These are phyloP conservation scores for Hybos culiciformis DNA, from an alignment of 2,888 invertebrate genomes.

Conservation along the genomic window DNA sequence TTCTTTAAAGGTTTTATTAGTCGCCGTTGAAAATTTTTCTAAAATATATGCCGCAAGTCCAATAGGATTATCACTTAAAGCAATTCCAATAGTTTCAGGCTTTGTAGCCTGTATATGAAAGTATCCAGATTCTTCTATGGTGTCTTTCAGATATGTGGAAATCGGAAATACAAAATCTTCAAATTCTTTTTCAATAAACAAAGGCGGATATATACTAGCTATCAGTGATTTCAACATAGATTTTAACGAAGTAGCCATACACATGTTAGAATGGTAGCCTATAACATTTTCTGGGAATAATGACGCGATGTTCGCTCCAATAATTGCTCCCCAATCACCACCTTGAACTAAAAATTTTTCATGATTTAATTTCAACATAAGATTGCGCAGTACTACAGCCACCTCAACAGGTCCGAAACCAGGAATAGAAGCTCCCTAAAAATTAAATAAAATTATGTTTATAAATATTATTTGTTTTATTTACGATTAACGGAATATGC, in stretches of 20 bases:
- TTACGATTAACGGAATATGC: constrained; percentile 10
- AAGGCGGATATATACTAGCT: constrained; percentile 41
- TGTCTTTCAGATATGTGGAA: constrained; percentile 17
- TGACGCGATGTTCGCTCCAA: constrained; percentile 48
- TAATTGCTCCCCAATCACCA: constrained; percentile 68
- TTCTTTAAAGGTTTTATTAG: constrained; percentile 39
- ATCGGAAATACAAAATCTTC: constrained; percentile 38
- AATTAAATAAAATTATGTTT: neutral
- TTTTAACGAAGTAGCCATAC: constrained; percentile 26
- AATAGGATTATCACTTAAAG: constrained; percentile 43
- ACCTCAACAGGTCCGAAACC: constrained; percentile 45
- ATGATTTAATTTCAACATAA: constrained; percentile 54
- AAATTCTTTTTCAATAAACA: constrained; percentile 41
- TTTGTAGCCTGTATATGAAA: constrained; percentile 74
- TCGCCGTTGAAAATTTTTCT: constrained; percentile 72
- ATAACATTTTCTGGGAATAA: constrained; percentile 47
- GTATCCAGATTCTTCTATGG: constrained; percentile 42
- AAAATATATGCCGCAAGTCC: constrained; percentile 81
- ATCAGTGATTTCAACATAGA: constrained; percentile 34
- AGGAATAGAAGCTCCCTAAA: constrained; percentile 38
- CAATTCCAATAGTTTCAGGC: constrained; percentile 66
- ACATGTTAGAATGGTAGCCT: constrained; percentile 51
- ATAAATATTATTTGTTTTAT: neutral
- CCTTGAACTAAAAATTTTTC: constrained; percentile 55
- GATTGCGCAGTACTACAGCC: constrained; percentile 44